Percentiles rank a stretch among this genome's conserved stretches.
Evolutionary conservation across 2,113 vertebrate species (phyloP).

Genomic region (Crotalus helleri): DNA sequence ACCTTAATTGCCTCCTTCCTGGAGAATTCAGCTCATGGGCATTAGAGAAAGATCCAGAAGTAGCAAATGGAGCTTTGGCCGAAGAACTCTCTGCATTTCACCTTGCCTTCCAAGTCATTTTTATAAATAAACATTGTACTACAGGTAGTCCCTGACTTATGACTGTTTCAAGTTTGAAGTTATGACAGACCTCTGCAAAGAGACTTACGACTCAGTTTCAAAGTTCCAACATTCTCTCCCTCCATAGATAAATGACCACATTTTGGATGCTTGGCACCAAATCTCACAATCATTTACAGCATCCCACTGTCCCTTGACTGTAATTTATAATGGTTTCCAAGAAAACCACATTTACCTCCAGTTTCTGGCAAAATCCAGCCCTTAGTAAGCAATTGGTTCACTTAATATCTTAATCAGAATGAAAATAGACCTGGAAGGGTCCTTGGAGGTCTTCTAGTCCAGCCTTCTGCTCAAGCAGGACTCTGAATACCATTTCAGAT

Average conservation of each 20-base stretch:
- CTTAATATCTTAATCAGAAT: too few relatives aligned
- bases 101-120: neutral
- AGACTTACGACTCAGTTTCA: neutral
- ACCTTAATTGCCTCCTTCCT: slow-evolving; percentile 56
- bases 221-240: neutral
- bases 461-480: too few relatives aligned
- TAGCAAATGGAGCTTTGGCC: slow-evolving; percentile 47
- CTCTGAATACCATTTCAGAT: too few relatives aligned
- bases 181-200: neutral
- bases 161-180: neutral
- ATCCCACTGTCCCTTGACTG: neutral
- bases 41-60: slow-evolving; percentile 20
- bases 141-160: neutral
- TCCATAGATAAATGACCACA: neutral
- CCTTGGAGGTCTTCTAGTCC: too few relatives aligned
- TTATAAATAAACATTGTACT: neutral
- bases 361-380: too few relatives aligned
- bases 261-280: neutral
- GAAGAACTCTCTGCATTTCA: slow-evolving; percentile 56
- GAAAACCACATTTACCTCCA: neutral
- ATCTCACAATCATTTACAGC: neutral
- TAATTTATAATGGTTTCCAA: neutral
- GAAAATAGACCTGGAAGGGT: too few relatives aligned
- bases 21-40: slow-evolving; percentile 26
- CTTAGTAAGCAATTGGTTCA: too few relatives aligned